A percentile compares a stretch with the other conserved stretches of the same genome.
phyloP scores from a whole-genome alignment of 2,888 invertebrate species.

The Tachina lurida region DNA sequence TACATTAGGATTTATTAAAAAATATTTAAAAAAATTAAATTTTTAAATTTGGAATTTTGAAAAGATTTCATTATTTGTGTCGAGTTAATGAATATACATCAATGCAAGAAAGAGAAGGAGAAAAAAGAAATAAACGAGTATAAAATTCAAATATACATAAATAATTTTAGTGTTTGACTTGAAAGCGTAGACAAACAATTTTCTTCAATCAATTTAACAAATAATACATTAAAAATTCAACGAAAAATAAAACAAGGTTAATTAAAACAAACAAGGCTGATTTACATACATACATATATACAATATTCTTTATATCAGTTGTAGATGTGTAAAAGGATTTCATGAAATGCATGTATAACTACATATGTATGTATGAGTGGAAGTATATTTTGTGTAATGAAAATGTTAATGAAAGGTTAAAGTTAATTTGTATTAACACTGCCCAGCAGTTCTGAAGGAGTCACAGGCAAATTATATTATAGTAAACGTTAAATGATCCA shows the following conservation, averaged over 20 bases:
- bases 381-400: neutral
- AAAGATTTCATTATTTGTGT: slow-evolving; percentile 66
- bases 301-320: slow-evolving; percentile 18
- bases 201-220: slow-evolving; percentile 35
- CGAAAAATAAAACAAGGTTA: slow-evolving; percentile 8
- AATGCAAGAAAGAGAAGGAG: slow-evolving; percentile 78
- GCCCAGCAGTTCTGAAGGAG: neutral
- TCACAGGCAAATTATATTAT: neutral
- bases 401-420: neutral
- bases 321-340: slow-evolving; percentile 7
- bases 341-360: slow-evolving; percentile 2
- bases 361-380: neutral
- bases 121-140: slow-evolving; percentile 82
- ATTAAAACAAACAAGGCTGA: slow-evolving; percentile 32
- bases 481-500: too few species aligned
- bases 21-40: slow-evolving; percentile 38
- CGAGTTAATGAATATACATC: slow-evolving; percentile 76
- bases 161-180: slow-evolving; percentile 76
- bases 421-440: neutral
- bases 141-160: slow-evolving; percentile 81
- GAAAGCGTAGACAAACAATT: slow-evolving; percentile 65
- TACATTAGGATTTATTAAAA: slow-evolving; percentile 15
- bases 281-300: slow-evolving; percentile 37
- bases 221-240: slow-evolving; percentile 13
- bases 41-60: slow-evolving; percentile 64